Evolutionary conservation across 2,888 invertebrate genomes (phyloP), one percentile per base, ranked within the genome.

Genomic region (Lasioglossum leucozonium): DNA sequence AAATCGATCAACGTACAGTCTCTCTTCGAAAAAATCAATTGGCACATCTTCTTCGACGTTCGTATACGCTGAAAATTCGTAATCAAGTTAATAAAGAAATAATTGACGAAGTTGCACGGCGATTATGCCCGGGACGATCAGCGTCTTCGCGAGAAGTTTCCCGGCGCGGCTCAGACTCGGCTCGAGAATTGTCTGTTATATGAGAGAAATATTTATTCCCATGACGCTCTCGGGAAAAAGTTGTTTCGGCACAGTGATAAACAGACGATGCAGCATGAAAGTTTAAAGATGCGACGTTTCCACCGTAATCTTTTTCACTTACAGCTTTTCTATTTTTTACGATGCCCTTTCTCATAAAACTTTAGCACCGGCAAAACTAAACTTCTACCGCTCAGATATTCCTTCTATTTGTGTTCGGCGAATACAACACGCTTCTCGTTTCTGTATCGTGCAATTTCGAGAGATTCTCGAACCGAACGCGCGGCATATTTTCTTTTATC

Each of bases 291-390:
- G 42, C 69, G 22, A 58, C 67, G 51, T 73, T 69, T 69, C 73
- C 22, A n/a, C 37, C 22, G 78, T 79, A 73, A 82, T 79, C 42
- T 74, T 69, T 79, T 73, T 67, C 65, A 69, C 37, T 44, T 67
- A 69, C 79, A 34, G 47, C 81, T 82, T 82, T 44, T 73, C 55
- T 34, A 73, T 73, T 82, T 82, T 82, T 81, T 51, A 78, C 55
- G 78, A 40, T 30, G 44, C 42, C n/a, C 18, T 40, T 30, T 44
- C 34, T 30, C 51, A 30, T 67, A 40, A 69, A 78, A 26, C 30
- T 58, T 51, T 37, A 42, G 58, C 62, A 37, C 44, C 76, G 30
- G 4, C 13, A 65, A 65, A n/a, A 34, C 65, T 34, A 26, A 76
- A 65, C 65, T 26, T 18, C 37, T 0, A 30, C 37, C n/a, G 3